Evolutionary conservation across 1,140 invertebrate genomes (phyloP).

Genomic region (Sarcophaga peregrina): DNA sequence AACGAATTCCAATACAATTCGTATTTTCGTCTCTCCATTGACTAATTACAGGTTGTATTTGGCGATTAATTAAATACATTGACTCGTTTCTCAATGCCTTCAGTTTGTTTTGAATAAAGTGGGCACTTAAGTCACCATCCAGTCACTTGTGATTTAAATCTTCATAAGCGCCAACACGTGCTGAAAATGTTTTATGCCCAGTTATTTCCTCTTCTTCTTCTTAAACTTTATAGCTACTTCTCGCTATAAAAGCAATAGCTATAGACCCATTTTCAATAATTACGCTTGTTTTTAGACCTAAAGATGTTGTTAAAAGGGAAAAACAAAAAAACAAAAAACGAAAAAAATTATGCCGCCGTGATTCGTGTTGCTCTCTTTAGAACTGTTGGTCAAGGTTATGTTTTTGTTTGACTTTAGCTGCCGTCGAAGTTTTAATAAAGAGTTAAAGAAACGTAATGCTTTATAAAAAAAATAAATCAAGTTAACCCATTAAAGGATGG

Average conservation of each 20-base stretch:
- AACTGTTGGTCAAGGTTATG: conserved; percentile 33
- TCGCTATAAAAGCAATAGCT: neutral
- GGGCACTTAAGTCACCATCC: too few species aligned
- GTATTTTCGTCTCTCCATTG: too few species aligned
- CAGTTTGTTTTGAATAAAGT: too few species aligned
- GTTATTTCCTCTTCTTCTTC: neutral
- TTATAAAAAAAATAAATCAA: too few species aligned
- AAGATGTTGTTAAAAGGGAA: neutral
- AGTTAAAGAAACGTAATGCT: neutral
- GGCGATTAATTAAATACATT: too few species aligned
- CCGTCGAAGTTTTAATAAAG: neutral
- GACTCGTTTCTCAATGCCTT: too few species aligned
- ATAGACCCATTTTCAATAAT: neutral
- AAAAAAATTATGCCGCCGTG: neutral
- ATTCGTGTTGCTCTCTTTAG: neutral
- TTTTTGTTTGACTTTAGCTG: neutral
- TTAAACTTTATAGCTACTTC: neutral
- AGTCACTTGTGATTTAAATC: conserved; percentile 21
- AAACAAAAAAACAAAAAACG: too few species aligned
- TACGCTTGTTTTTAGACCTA: neutral
- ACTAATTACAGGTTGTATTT: too few species aligned
- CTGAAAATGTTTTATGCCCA: too few species aligned
- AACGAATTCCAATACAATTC: too few species aligned
- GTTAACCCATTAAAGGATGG: too few species aligned
- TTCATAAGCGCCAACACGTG: neutral